Conservation (phyloP, 2,888 invertebrate genomes). For the Cepaea hortensis region DNA sequence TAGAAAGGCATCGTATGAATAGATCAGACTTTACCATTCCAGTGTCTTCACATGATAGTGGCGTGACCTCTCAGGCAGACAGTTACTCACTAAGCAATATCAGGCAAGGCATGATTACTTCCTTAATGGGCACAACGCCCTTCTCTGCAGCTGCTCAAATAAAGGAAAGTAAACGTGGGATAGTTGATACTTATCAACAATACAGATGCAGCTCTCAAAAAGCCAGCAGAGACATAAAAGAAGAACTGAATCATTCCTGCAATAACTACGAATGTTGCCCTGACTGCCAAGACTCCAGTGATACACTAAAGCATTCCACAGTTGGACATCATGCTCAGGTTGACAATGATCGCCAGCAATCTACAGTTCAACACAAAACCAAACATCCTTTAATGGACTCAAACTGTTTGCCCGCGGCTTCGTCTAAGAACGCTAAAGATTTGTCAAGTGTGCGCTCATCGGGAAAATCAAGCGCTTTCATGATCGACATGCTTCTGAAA, state of each 20-base stretch:
- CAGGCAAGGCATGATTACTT: not conserved
- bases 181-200: not conserved
- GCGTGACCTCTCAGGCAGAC: too few relatives aligned
- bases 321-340: not conserved
- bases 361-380: not conserved
- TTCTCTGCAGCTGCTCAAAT: not conserved
- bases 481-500: constrained; percentile 25
- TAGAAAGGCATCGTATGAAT: not conserved
- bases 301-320: too few relatives aligned
- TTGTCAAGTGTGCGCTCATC: not conserved
- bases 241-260: not conserved
- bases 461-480: not conserved
- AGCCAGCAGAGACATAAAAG: not conserved
- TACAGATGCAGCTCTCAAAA: not conserved
- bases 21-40: not conserved
- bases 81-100: not conserved
- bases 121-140: not conserved
- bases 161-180: not conserved
- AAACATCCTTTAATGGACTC: not conserved
- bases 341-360: not conserved
- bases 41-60: too few relatives aligned
- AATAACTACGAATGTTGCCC: not conserved
- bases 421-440: not conserved
- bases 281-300: not conserved
- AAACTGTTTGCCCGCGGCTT: not conserved